These are phyloP conservation scores for Luidia sarsii DNA, from an alignment of 53 echinoderm and acorn worm species.

Conservation along the genomic window DNA sequence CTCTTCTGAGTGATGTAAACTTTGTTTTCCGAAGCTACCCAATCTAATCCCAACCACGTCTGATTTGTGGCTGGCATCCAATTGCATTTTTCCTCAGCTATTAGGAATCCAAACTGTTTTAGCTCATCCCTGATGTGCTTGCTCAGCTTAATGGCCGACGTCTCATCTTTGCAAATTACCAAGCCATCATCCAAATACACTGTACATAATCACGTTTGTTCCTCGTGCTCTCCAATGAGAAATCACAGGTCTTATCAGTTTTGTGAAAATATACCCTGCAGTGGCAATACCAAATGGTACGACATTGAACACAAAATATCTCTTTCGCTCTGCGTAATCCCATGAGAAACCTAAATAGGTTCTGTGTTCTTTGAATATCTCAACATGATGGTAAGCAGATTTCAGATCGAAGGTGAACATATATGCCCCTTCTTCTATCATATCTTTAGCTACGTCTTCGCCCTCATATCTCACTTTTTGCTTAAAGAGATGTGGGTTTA, in stretches of 20 bases:
- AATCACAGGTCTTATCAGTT: conserved; percentile 7
- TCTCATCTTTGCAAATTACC: not conserved
- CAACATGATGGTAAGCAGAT: conserved; percentile 50
- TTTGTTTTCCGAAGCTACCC: not conserved
- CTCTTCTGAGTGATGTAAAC: too few relatives aligned
- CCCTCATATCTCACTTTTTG: conserved; percentile 20
- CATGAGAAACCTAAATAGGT: conserved; percentile 43
- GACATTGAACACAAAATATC: conserved; percentile 24
- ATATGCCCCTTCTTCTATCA: not conserved
- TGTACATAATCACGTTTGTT: not conserved
- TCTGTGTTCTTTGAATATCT: conserved; percentile 35
- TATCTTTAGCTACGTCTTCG: not conserved
- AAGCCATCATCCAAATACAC: not conserved
- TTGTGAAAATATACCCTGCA: conserved; percentile 37
- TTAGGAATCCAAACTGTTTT: not conserved
- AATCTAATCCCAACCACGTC: conserved; percentile 19
- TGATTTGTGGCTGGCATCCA: not conserved
- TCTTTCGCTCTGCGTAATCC: not conserved
- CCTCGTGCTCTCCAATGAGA: conserved; percentile 33
- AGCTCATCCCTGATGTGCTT: not conserved
- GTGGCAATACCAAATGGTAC: conserved; percentile 42
- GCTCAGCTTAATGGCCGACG: not conserved
- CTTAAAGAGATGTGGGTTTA: conserved; percentile 28
- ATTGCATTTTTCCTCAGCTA: conserved; percentile 23
- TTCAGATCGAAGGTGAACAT: conserved; percentile 37